These are phyloP conservation scores for Esperia sulphurella DNA, from an alignment of 2,888 invertebrate genomes.

Conservation along the genomic window DNA sequence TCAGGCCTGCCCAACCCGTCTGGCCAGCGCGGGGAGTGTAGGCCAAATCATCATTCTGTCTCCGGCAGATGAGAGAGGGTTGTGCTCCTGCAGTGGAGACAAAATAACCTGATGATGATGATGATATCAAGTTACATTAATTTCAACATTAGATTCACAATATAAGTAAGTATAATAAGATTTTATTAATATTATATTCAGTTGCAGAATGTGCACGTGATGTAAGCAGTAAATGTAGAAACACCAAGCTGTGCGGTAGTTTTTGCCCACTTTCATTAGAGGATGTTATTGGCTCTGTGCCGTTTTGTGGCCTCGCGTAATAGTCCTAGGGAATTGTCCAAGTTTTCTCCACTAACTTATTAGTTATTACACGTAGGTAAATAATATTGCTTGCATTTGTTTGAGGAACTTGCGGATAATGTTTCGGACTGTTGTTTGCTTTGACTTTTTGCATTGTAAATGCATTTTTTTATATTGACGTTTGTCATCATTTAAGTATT, in stretches of 20 bases:
- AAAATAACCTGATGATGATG: too few species aligned
- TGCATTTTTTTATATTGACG: slow-evolving; percentile 3
- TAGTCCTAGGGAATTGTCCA: slow-evolving; percentile 22
- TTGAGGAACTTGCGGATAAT: slow-evolving; percentile 2
- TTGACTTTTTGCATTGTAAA: slow-evolving; percentile 2
- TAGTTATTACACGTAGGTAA: too few species aligned
- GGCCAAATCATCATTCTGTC: too few species aligned
- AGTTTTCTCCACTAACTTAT: slow-evolving; percentile 14
- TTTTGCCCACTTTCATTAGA: slow-evolving; percentile 55
- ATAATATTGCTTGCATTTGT: not conserved
- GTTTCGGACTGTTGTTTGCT: too few species aligned
- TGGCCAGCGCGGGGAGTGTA: too few species aligned
- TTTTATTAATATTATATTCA: not conserved
- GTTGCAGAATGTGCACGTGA: slow-evolving; percentile 23
- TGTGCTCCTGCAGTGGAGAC: too few species aligned
- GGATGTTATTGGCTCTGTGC: slow-evolving; percentile 36
- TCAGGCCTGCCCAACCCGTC: too few species aligned
- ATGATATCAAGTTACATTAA: too few species aligned
- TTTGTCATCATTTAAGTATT: too few species aligned
- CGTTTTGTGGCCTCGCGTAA: slow-evolving; percentile 19
- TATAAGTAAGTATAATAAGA: not conserved
- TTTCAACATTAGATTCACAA: too few species aligned
- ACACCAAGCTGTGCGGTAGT: slow-evolving; percentile 26
- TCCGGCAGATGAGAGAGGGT: too few species aligned
- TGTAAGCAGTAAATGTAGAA: slow-evolving; percentile 25